Percentiles rank a stretch among this genome's conserved stretches.
phyloP scores from a whole-genome alignment of 92 coral and sea anemone genomes.

The Phenganax marumi region DNA sequence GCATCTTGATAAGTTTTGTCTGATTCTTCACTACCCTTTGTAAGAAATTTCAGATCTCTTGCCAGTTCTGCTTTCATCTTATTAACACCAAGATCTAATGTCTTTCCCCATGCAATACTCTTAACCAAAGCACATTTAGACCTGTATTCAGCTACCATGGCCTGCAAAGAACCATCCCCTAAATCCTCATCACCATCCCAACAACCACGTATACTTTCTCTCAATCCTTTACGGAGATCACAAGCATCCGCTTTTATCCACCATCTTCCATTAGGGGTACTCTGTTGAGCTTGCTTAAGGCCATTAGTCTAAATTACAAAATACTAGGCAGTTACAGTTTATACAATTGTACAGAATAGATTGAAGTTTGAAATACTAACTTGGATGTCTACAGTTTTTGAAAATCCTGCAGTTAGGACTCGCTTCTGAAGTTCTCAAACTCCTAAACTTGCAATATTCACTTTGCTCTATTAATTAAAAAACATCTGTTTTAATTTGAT shows the following conservation, averaged over 20 bases:
- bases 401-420: slow-evolving; percentile 48
- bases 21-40: slow-evolving; percentile 37
- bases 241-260: slow-evolving; percentile 60
- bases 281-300: slow-evolving; percentile 21
- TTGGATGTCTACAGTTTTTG: slow-evolving; percentile 54
- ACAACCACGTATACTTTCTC: slow-evolving; percentile 40
- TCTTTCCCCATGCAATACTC: not conserved
- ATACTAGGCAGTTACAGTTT: not conserved
- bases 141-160: slow-evolving; percentile 32
- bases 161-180: slow-evolving; percentile 38
- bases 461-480: slow-evolving; percentile 47
- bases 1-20: not conserved
- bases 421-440: slow-evolving; percentile 41
- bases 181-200: slow-evolving; percentile 60
- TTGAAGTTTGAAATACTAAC: slow-evolving; percentile 19
- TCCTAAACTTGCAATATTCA: slow-evolving; percentile 58
- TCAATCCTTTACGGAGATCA: slow-evolving; percentile 42
- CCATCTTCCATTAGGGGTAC: slow-evolving; percentile 53
- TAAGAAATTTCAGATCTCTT: slow-evolving; percentile 36
- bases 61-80: slow-evolving; percentile 29
- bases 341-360: not conserved
- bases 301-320: slow-evolving; percentile 20
- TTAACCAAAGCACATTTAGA: slow-evolving; percentile 9
- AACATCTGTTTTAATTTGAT: not conserved
- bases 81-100: not conserved